Percentiles rank a stretch among this genome's conserved stretches.
These are phyloP conservation scores for Zoanthus solanderi DNA, from an alignment of 92 coral and sea anemone genomes.

Conservation along the genomic window DNA sequence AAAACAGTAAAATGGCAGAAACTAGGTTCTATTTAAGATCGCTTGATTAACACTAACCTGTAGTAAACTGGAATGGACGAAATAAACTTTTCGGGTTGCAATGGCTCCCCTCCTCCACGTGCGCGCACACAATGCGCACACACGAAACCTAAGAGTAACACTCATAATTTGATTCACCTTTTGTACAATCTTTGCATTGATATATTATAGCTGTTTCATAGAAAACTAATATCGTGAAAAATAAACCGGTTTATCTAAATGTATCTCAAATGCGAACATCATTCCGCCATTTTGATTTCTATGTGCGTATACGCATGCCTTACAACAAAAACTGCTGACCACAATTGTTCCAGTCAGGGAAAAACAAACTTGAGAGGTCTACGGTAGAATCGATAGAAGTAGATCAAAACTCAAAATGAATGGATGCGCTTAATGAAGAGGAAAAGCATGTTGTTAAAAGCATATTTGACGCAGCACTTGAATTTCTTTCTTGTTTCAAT, in stretches of 20 bases:
- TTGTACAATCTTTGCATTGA: neutral
- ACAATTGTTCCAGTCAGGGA: neutral
- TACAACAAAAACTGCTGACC: neutral
- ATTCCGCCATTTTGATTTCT: neutral
- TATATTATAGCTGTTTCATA: neutral
- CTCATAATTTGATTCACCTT: neutral
- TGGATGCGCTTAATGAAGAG: slow-evolving; percentile 25
- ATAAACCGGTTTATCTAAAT: neutral
- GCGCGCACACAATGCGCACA: neutral
- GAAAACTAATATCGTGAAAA: neutral
- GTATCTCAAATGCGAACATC: neutral
- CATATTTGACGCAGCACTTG: slow-evolving; percentile 67
- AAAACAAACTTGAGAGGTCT: neutral
- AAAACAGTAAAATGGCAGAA: too few species aligned
- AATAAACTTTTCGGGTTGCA: neutral
- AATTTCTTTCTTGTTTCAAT: slow-evolving; percentile 59
- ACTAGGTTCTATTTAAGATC: too few species aligned
- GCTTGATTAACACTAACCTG: neutral
- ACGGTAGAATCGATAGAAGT: neutral
- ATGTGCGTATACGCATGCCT: neutral
- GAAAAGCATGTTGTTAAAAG: slow-evolving; percentile 20
- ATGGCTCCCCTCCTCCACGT: neutral
- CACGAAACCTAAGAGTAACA: neutral
- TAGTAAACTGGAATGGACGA: neutral
- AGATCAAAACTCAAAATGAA: neutral